Percentiles rank a stretch among this genome's conserved stretches.
These are phyloP conservation scores for Suricata suricatta DNA, from an alignment of 2,113 vertebrate species.

Conservation along the genomic window DNA sequence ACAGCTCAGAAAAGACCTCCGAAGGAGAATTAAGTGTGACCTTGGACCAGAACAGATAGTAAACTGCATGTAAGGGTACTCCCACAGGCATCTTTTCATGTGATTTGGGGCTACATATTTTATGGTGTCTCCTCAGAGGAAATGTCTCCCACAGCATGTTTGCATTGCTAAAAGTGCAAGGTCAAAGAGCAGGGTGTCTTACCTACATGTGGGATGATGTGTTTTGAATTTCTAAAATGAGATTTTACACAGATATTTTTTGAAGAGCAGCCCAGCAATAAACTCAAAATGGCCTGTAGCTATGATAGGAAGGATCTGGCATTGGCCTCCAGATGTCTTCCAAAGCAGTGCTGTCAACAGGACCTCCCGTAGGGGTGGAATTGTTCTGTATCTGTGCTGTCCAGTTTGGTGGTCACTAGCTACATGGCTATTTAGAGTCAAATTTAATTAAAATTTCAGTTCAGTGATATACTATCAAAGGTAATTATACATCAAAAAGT, in stretches of 20 bases:
- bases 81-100: neutral
- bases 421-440: neutral
- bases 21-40: neutral
- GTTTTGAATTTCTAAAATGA: neutral
- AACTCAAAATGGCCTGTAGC: neutral
- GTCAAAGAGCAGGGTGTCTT: neutral
- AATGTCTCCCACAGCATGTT: neutral
- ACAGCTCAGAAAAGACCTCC: neutral
- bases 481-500: neutral
- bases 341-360: neutral
- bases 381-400: neutral
- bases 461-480: neutral
- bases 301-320: neutral
- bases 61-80: neutral
- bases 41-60: neutral
- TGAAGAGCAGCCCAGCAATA: neutral
- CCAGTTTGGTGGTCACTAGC: neutral
- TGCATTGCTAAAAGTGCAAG: neutral
- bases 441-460: neutral
- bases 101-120: neutral
- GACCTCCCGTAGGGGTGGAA: neutral
- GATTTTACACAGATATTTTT: neutral
- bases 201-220: neutral
- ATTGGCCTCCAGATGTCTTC: neutral
- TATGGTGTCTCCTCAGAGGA: neutral